Percentiles rank a stretch among this genome's conserved stretches.
Evolutionary conservation across 2,888 invertebrate species (phyloP).

Genomic region (Sinelater perroti): DNA sequence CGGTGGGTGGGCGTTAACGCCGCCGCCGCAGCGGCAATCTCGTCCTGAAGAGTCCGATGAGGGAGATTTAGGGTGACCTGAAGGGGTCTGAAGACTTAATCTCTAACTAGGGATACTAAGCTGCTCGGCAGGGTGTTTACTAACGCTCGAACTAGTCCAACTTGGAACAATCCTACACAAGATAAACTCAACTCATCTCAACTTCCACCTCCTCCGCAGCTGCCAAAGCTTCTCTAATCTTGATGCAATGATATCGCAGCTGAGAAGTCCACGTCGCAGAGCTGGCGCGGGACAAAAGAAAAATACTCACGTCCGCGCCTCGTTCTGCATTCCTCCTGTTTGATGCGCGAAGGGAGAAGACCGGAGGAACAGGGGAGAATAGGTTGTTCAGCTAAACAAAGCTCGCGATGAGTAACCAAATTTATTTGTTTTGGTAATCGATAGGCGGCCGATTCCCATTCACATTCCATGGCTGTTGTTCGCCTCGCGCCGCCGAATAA

Average conservation of each 20-base stretch:
- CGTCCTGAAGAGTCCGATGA: conserved; percentile 27
- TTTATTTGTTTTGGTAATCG: not conserved
- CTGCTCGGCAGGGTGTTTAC: conserved; percentile 51
- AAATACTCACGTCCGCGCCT: too few relatives aligned
- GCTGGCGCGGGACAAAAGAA: not conserved
- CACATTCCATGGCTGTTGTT: conserved; percentile 4
- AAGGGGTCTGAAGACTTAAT: conserved; percentile 45
- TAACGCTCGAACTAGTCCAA: conserved; percentile 43
- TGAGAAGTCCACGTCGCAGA: conserved; percentile 9
- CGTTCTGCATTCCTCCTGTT: too few relatives aligned
- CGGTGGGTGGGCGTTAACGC: not conserved
- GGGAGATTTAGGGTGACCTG: conserved; percentile 44
- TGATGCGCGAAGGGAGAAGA: too few relatives aligned
- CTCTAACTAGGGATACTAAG: conserved; percentile 49
- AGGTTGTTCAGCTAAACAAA: too few relatives aligned
- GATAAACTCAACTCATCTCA: conserved; percentile 50
- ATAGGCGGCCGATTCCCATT: conserved; percentile 7
- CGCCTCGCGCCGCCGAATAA: conserved; percentile 2
- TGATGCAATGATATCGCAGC: conserved; percentile 18
- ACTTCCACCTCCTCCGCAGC: conserved; percentile 42
- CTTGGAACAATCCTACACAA: conserved; percentile 49
- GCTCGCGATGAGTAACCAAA: not conserved
- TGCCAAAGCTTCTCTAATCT: conserved; percentile 29
- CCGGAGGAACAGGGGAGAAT: too few relatives aligned
- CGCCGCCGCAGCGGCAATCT: not conserved